Evolutionary conservation across 2,888 invertebrate species (phyloP), one percentile per base, ranked within the genome.

Genomic region (Syrphus vitripennis): DNA sequence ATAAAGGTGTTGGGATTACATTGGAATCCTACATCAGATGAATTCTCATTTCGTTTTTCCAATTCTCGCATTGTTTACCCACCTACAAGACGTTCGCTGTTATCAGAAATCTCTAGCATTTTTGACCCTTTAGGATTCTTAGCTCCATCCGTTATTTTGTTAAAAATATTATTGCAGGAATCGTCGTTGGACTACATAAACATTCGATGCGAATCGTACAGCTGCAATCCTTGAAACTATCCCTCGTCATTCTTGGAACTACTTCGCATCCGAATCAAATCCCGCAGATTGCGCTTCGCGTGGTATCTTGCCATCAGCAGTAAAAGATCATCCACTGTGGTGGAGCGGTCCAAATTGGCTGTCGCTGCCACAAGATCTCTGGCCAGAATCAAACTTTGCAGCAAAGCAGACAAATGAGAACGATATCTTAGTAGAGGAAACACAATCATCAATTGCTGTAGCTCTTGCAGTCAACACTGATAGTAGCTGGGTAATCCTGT

Each of bases 271-370:
- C 4, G 77, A 61, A 40, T 55, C 71, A 34, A 87, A 87, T 67
- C 88, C 87, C 1, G 88, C 88, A 12, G 88, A 89, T 65, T 88
- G 83, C 67, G 88, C 87, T 0, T 88, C 83, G 1, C 81, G 87
- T 4, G 88, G 88, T 4, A 37, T 88, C 0, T 6, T 84, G 10
- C 78, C 80, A 16, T 79, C 72, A 16, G 14, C 48, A 9, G 19
- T 87, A 2, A 9, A 31, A 2, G n/a, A 69, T 9, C 81, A 81
- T 31, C 7, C 63, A 2, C 29, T 88, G 2, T 87, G 88, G 86
- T 88, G 87, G 86, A 31, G 29, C 9, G 86, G 88, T 7, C 88
- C 86, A 1, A 31, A 16, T 4, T 88, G 74, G 77, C 31, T 79
- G 26, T 48, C 14, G 14, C n/a, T 34, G 16, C 37, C 67, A 7